phyloP scores from a whole-genome alignment of 2,888 invertebrate genomes.

The Acanthosepion pharaonis region DNA sequence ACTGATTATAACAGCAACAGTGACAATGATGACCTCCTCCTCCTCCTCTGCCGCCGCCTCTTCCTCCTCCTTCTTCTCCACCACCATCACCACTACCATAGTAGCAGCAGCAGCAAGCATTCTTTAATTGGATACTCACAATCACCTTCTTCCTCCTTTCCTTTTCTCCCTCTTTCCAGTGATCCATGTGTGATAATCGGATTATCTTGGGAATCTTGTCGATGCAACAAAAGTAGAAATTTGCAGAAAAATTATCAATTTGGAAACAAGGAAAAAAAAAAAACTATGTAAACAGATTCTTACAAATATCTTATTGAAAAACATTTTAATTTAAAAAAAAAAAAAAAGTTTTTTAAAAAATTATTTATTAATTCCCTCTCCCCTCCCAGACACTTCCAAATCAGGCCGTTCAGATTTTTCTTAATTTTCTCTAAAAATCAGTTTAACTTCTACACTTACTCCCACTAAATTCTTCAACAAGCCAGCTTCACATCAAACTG shows the following conservation, averaged over 20 bases:
- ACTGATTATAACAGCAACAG: neutral
- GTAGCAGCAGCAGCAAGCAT: neutral
- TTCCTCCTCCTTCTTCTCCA: neutral
- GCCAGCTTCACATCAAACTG: neutral
- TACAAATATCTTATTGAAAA: neutral
- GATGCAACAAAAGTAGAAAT: neutral
- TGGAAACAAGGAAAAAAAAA: neutral
- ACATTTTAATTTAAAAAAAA: neutral
- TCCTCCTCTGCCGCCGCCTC: neutral
- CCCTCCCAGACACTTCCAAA: neutral
- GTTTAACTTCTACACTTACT: neutral
- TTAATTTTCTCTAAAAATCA: neutral
- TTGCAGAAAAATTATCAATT: neutral
- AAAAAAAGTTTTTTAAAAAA: neutral
- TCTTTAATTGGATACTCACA: neutral
- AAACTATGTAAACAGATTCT: neutral
- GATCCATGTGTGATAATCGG: neutral
- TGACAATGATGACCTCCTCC: neutral
- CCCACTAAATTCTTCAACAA: too few species aligned
- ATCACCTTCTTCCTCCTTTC: neutral
- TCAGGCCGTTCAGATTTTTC: neutral
- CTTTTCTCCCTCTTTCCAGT: neutral
- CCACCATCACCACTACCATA: neutral
- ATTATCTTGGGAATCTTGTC: neutral
- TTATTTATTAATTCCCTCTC: neutral